Evolutionary conservation across 1,140 invertebrate species (phyloP), one percentile per base, ranked within the genome.

Genomic region (Drosophila sturtevanti): DNA sequence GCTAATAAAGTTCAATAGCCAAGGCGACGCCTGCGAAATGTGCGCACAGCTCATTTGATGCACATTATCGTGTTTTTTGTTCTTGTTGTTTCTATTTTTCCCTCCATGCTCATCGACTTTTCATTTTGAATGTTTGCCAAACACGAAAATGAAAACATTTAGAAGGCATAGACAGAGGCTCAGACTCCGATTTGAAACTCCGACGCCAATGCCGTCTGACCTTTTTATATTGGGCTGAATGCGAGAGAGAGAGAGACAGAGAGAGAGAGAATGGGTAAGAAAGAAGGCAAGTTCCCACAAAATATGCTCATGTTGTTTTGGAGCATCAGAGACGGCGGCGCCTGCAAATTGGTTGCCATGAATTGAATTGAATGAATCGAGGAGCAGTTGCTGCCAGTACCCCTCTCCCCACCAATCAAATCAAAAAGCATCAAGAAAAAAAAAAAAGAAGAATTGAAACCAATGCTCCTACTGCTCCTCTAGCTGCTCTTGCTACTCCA

Each of bases 1-100:
- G 79, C 82, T 87, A 86, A 86, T 87, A 86, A 81, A 86, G 82
- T 86, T 86, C 82, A 87, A 86, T 86, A 87, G 82, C 79, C 82
- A 87, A 82, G 77, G 76, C 76, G 84, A 87, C 82, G 84, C 79
- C 82, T 72, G 66, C 79, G 81, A 89, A 87, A 87, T 89, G 82
- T 87, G 84, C 72, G 76, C 82, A 87, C 82, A 89, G 82, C 82
- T 87, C 84, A 87, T 87, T 87, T 87, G 80, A 89, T 87, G 82
- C 84, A 87, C 79, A 87, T 87, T 89, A 87, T 89, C 79, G 68
- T 82, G 82, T 80, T 73, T 77, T 81, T 80, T 62, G 18, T 52
- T 66, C 31, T 55, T 38, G 35, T 55, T 48, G 67, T 64, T 55
- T 56, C 35, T 41, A 0, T 44, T 35, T 63, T 41, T 48, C 24